Evolutionary conservation across 2,797 vertebrate species (phyloP).

Genomic region (Myripristis jacobus): DNA sequence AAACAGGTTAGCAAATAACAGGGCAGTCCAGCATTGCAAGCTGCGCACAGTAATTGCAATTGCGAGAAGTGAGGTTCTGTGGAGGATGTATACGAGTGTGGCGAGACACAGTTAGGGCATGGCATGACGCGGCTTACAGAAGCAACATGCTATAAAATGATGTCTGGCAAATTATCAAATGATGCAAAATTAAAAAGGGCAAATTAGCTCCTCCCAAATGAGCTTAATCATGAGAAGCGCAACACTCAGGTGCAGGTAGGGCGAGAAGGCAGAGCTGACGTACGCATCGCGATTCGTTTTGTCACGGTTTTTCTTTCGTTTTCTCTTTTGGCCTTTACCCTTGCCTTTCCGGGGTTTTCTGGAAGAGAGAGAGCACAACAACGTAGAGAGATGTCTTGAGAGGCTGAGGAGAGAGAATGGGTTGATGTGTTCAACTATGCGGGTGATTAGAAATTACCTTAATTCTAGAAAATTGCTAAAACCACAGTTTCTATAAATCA

Average conservation of each 20-base stretch:
- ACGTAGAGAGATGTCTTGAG: constrained; percentile 77
- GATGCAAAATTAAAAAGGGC: constrained; percentile 78
- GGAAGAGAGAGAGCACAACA: constrained; percentile 90
- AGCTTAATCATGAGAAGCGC: constrained; percentile 83
- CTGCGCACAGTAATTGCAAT: not conserved
- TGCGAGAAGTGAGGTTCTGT: constrained; percentile 6
- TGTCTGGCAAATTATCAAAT: constrained; percentile 63
- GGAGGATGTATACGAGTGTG: constrained; percentile 40
- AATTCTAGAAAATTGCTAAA: constrained; percentile 10
- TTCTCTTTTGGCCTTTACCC: constrained; percentile 98
- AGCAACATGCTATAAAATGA: constrained; percentile 76
- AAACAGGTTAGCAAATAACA: constrained; percentile 40
- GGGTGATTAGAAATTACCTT: constrained; percentile 16
- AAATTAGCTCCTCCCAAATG: constrained; percentile 84
- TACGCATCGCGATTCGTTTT: constrained; percentile 87
- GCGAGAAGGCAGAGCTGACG: constrained; percentile 86
- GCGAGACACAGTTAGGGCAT: constrained; percentile 61
- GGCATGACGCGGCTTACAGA: constrained; percentile 38
- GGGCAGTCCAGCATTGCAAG: constrained; percentile 8
- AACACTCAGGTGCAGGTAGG: constrained; percentile 84
- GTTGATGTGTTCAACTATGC: constrained; percentile 30
- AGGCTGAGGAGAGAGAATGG: constrained; percentile 56
- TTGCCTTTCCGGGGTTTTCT: constrained; percentile 96
- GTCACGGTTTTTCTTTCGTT: constrained; percentile 98
- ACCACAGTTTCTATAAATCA: constrained; percentile 19